phyloP scores from a whole-genome alignment of 2,797 vertebrate genomes.

The Ptychobarbus kaznakovi region DNA sequence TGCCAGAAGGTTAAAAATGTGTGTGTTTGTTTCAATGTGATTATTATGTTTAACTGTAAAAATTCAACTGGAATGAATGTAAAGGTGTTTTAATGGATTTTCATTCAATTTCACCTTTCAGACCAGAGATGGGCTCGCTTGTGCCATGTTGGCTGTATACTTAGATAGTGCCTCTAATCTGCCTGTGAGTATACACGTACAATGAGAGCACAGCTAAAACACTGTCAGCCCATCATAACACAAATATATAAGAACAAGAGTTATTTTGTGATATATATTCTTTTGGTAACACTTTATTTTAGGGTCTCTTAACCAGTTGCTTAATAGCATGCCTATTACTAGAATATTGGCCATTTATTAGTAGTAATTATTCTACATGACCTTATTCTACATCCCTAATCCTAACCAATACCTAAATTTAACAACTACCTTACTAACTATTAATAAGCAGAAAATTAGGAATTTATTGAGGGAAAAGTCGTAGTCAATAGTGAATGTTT shows the following conservation, averaged over 20 bases:
- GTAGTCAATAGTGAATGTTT: too few relatives aligned
- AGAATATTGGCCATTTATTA: too few relatives aligned
- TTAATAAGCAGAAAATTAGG: too few relatives aligned
- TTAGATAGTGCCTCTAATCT: slow-evolving; percentile 89
- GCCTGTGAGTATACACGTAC: slow-evolving; percentile 83
- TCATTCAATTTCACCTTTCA: slow-evolving; percentile 63
- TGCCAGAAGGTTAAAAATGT: not conserved
- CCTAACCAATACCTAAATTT: too few relatives aligned
- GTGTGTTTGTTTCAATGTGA: not conserved
- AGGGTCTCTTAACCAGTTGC: too few relatives aligned
- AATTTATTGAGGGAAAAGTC: too few relatives aligned
- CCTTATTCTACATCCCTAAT: too few relatives aligned
- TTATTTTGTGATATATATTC: not conserved
- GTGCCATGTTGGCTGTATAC: slow-evolving; percentile 92
- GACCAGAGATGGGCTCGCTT: slow-evolving; percentile 80
- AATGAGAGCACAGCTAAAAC: not conserved
- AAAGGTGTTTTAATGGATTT: not conserved
- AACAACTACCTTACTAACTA: too few relatives aligned
- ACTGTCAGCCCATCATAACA: not conserved
- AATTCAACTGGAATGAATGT: not conserved
- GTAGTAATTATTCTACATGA: too few relatives aligned
- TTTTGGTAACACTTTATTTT: too few relatives aligned
- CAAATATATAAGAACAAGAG: not conserved
- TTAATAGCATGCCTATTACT: too few relatives aligned
- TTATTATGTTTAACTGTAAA: not conserved